Evolutionary conservation across 2,113 vertebrate species (phyloP).

Genomic region (Felis chaus): DNA sequence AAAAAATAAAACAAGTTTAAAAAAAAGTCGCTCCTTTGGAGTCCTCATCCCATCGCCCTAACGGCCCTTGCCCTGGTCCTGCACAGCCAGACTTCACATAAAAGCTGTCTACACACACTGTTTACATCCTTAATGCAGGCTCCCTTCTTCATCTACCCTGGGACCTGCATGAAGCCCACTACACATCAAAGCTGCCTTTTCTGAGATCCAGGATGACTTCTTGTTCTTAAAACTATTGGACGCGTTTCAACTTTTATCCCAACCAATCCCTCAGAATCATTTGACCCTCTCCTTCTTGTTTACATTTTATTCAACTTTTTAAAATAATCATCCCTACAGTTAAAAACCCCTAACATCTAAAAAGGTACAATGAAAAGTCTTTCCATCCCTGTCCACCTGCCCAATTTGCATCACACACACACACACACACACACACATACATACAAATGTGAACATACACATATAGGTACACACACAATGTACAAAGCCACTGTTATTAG

Average conservation of each 20-base stretch:
- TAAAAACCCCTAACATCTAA: neutral
- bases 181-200: neutral
- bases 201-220: neutral
- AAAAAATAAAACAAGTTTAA: no score
- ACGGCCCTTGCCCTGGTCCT: neutral
- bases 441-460: neutral
- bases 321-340: neutral
- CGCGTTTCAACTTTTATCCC: neutral
- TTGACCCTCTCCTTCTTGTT: neutral
- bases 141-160: neutral
- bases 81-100: neutral
- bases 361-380: slow-evolving; percentile 29
- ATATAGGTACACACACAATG: neutral
- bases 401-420: neutral
- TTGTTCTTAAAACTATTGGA: neutral
- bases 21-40: neutral
- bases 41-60: neutral
- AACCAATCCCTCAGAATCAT: neutral
- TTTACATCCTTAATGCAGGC: neutral
- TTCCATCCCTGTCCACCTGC: neutral
- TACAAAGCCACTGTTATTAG: neutral
- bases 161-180: rapidly evolving
- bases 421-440: neutral
- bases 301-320: neutral
- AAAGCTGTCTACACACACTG: neutral